Evolutionary conservation across 2,888 invertebrate genomes (phyloP), one percentile per base, ranked within the genome.

Genomic region (Cenopis cana): DNA sequence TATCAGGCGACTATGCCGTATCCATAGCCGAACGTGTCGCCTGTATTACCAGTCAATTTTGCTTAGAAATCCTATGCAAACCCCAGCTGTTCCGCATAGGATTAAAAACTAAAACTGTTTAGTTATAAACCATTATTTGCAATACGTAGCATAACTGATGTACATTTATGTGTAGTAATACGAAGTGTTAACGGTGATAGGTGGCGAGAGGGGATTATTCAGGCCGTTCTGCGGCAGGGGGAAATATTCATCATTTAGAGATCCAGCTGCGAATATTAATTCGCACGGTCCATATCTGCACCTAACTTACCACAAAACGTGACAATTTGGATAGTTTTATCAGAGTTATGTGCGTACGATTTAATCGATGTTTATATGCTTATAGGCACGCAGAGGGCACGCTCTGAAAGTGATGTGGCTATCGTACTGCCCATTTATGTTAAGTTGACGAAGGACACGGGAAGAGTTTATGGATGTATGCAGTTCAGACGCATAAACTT

Each of bases 171-270:
- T 36, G 17, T 62, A 24, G 52, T 64, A 20, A 38, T 52, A 64
- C 38, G 38, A 38, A 64, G 64, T 64, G 64, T 54, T 54, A 54
- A 38, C 38, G 38, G 14, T 52, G 64, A 52, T 64, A 64, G 52
- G 64, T 54, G 64, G 50, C 61, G 29, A 62, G 55, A 55, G 65
- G 54, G 56, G 56, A 56, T 66, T 66, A 66, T 46, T 10, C 46
- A 46, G 56, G 65, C 24, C 33, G 65, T 65, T 41, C 36, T 55
- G 55, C 17, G 20, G 46, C 12, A 20, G 55, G 55, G 55, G 65
- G 41, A 29, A 56, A 56, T 56, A 66, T 66, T 66, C 46, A 66
- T 66, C 65, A 56, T 66, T 66, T 66, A 66, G 65, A 41, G 65
- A 56, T 66, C 18, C 56, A 66, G 65, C 56, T 66, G 46, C 55